These are phyloP conservation scores for Octonoba sinensis DNA, from an alignment of 2,888 invertebrate species.

Conservation along the genomic window DNA sequence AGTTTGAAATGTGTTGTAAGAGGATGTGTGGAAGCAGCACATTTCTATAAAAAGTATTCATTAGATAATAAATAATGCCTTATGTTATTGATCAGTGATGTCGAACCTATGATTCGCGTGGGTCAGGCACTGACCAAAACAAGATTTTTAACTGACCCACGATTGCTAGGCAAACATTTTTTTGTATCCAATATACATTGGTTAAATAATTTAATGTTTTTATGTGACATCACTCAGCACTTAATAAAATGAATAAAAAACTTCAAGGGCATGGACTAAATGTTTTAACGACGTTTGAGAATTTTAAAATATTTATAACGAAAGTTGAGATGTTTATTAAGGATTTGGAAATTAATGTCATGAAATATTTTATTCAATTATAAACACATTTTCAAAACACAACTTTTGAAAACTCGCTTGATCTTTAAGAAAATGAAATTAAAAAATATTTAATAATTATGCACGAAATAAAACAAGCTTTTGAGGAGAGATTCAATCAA, in stretches of 20 bases:
- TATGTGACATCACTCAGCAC: background rate
- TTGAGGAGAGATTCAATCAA: no score
- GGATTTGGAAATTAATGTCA: background rate
- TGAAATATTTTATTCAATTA: background rate
- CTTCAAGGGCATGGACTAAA: background rate
- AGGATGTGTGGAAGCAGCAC: no score
- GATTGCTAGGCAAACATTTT: no score
- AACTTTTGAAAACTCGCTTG: background rate
- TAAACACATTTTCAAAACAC: background rate
- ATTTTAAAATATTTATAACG: background rate
- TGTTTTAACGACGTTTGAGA: background rate
- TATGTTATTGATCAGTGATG: no score
- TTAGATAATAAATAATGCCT: no score
- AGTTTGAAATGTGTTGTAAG: no score
- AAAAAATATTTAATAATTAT: no score
- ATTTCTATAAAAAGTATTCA: no score
- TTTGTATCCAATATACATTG: background rate
- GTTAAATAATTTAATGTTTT: background rate
- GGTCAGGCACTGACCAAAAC: no score
- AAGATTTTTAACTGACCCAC: no score
- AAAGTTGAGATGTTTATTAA: background rate
- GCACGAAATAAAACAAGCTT: no score
- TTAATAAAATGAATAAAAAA: background rate
- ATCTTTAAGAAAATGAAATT: background rate
- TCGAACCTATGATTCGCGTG: no score